A percentile compares a stretch with the other conserved stretches of the same genome.
Conservation (phyloP, 2,888 invertebrate species). For the Diloba caeruleocephala region DNA sequence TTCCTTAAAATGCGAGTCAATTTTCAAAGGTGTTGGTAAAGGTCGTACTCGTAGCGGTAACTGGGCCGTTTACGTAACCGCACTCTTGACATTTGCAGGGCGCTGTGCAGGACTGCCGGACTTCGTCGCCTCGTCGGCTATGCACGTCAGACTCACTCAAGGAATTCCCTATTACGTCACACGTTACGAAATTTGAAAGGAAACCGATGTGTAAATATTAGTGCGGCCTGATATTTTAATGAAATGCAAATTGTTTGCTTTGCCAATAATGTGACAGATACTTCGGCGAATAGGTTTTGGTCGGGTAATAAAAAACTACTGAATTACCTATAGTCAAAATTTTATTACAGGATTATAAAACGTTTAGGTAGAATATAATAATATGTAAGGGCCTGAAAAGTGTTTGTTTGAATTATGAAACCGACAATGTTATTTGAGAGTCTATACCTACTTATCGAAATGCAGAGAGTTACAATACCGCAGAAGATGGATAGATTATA, state of each 20-base stretch:
- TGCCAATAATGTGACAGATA: conserved; percentile 26
- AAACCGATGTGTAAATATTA: conserved; percentile 61
- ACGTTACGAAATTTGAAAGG: conserved; percentile 60
- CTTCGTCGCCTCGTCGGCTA: conserved; percentile 38
- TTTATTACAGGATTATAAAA: too few species aligned
- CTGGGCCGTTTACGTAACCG: conserved; percentile 73
- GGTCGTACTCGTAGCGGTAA: conserved; percentile 64
- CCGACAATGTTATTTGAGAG: too few species aligned
- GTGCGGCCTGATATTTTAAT: conserved; percentile 35
- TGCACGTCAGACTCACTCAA: conserved; percentile 64
- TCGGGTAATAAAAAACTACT: too few species aligned
- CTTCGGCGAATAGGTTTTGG: conserved; percentile 17
- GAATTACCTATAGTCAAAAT: too few species aligned
- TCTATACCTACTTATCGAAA: too few species aligned
- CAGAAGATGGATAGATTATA: too few species aligned
- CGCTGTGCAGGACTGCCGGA: conserved; percentile 61
- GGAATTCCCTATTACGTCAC: conserved; percentile 81
- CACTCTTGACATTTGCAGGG: conserved; percentile 80
- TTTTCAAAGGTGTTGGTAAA: conserved; percentile 78
- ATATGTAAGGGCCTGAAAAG: too few species aligned
- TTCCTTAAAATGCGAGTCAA: conserved; percentile 75
- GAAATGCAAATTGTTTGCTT: conserved; percentile 38
- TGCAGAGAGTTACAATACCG: too few species aligned
- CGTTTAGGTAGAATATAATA: too few species aligned
- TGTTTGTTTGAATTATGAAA: too few species aligned